Evolutionary conservation across 1,140 invertebrate species (phyloP), one percentile per base, ranked within the genome.

Genomic region (Cydia strobilella): DNA sequence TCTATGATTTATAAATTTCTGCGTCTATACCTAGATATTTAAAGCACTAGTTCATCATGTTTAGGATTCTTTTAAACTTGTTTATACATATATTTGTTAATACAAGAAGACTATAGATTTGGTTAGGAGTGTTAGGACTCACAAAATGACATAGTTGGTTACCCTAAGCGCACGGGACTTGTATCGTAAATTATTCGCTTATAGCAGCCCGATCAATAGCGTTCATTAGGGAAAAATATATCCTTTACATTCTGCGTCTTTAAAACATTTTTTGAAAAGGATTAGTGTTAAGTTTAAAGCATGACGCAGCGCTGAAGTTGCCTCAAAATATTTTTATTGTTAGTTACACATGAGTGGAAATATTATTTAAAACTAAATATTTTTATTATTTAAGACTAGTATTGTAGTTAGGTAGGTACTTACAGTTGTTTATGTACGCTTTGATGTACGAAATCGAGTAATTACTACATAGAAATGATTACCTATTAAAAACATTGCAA

Each of bases 211-310:
- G 89, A 90, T 91, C 89, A 86, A 91, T 91, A 88, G 84, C 80
- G 80, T 91, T 92, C 89, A 92, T 92, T 92, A 92, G 84, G 82
- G 86, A 89, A 90, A 90, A 89, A 89, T 88, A 84, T 89, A 87
- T 84, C 83, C 79, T 84, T 86, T 79, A 80, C 82, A 76, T 80
- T 84, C 83, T 81, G 76, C 80, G 79, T 23, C 54, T 23, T 59
- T n/a, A 20, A 59, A 59, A 9, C 18, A 23, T 59, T 18, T 59
- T 54, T 59, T 59, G 10, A 23, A 59, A 59, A 59, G 54, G 54
- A 59, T 59, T 59, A 59, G 10, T 20, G 51, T 59, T 20, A 20
- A 59, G 20, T 23, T 59, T 59, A 12, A 20, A 2, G 20, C 54
- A 23, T 59, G 54, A 59, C 18, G 20, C 54, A 59, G 15, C 48